Base-by-base conservation (phyloP, 2,113 vertebrate genomes). In the Pandion haliaetus region DNA sequence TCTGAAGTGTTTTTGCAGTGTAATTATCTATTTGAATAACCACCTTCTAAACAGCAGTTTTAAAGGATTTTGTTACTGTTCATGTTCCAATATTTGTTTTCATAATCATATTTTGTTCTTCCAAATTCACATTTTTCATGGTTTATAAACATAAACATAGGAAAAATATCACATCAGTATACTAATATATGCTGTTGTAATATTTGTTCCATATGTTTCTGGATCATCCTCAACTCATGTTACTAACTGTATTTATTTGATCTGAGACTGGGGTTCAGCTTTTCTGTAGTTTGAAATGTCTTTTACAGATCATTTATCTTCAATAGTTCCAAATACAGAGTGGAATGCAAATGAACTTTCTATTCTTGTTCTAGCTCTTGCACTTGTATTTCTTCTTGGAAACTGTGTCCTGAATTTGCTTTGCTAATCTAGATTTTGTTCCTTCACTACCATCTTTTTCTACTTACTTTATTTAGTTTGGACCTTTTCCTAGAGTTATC, bases 271-370 rank as follows among this genome's bases (percentile, higher is more conserved):
- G 31, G 38, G 77, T 83, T 95, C 79, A 96, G 63, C 25, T 90
- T 93, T 83, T 95, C 85, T 92, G 59, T 90, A 84, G 86, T 86
- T 93, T 82, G 76, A 93, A 95, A 97, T 69, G 55, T 94, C 69
- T 88, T 88, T 96, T 96, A 88, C 88, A 95, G 88, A 92, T 95
- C 54, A 76, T 94, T 95, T 96, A 90, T 96, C 82, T 82, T 91
- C 71, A 84, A 15, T 57, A 86, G 57, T 79, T 96, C 70, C 89
- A 96, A 95, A 90, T 21, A 32, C 40, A 92, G 34, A 90, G n/a
- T 44, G 58, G 79, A 87, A 94, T 90, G 62, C n/a, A 54, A 42
- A 81, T 32, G 73, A 80, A 72, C 66, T 76, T 93, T 94, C 65
- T 94, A 76, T 86, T 91, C 81, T 63, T 87, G 70, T 85, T 93